These are phyloP conservation scores for Embidobia sp. DNA, from an alignment of 2,888 invertebrate species.

Conservation along the genomic window DNA sequence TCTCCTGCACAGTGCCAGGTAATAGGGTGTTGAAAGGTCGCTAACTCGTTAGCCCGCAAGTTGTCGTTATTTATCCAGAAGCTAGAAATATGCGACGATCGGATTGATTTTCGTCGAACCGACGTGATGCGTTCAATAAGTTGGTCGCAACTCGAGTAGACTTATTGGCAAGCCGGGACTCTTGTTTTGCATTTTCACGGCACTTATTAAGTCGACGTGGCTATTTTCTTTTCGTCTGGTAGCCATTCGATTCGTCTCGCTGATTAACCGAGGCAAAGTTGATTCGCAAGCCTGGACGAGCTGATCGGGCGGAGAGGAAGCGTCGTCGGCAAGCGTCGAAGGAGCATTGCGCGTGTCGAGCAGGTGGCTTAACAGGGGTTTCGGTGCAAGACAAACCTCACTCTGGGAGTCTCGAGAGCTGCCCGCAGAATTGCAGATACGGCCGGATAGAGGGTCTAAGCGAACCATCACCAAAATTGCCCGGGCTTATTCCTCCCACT, in stretches of 20 bases:
- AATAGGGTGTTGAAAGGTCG: constrained; percentile 13
- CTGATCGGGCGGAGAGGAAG: constrained; percentile 35
- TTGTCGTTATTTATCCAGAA: neutral
- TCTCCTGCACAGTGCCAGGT: constrained; percentile 3
- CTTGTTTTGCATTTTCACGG: constrained; percentile 20
- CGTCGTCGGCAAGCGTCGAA: constrained; percentile 8
- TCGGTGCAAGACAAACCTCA: constrained; percentile 49
- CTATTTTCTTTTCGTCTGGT: constrained; percentile 74
- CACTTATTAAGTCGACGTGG: constrained; percentile 76
- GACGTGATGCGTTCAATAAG: neutral
- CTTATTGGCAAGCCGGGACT: constrained; percentile 16
- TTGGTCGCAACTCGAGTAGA: constrained; percentile 14
- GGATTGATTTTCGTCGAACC: no score
- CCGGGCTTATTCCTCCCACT: constrained; percentile 65
- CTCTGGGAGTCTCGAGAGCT: constrained; percentile 68
- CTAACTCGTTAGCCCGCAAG: neutral
- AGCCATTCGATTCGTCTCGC: constrained; percentile 75
- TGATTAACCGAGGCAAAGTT: constrained; percentile 73
- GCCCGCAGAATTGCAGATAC: constrained; percentile 66
- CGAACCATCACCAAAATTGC: constrained; percentile 79
- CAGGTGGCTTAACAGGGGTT: constrained; percentile 66
- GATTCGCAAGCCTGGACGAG: constrained; percentile 52
- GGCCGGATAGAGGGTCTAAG: constrained; percentile 69
- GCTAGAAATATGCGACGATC: neutral
- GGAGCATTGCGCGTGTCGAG: constrained; percentile 63